These are phyloP conservation scores for Bagarius yarrelli DNA, from an alignment of 2,113 vertebrate species.

Conservation along the genomic window DNA sequence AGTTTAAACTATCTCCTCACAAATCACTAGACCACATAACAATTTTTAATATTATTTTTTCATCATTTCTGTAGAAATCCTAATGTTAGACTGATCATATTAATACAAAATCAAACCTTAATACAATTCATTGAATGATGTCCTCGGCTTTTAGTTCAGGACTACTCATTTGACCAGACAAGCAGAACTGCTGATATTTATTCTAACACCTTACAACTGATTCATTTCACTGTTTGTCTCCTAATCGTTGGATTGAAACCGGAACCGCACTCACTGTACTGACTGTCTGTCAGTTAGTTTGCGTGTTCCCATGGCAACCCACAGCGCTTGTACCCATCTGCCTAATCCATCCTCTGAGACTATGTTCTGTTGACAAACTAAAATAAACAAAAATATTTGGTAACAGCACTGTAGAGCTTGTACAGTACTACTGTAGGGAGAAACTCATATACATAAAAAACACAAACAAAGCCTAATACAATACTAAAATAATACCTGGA, in stretches of 20 bases:
- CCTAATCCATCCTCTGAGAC: neutral
- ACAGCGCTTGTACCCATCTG: neutral
- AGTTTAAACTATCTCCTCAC: neutral
- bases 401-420: neutral
- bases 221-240: neutral
- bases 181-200: neutral
- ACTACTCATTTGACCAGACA: neutral
- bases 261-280: neutral
- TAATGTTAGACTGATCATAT: neutral
- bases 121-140: neutral
- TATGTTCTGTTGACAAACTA: neutral
- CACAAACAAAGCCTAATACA: neutral
- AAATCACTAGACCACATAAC: neutral
- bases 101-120: neutral
- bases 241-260: neutral
- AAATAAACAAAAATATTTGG: neutral
- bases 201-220: neutral
- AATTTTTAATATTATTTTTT: no score
- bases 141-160: neutral
- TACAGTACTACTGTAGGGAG: neutral
- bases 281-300: neutral
- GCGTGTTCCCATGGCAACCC: neutral
- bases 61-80: neutral
- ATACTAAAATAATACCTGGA: no score
- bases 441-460: neutral